Evolutionary conservation across 1,140 invertebrate genomes (phyloP), one percentile per base, ranked within the genome.

Genomic region (Anastrepha ludens): DNA sequence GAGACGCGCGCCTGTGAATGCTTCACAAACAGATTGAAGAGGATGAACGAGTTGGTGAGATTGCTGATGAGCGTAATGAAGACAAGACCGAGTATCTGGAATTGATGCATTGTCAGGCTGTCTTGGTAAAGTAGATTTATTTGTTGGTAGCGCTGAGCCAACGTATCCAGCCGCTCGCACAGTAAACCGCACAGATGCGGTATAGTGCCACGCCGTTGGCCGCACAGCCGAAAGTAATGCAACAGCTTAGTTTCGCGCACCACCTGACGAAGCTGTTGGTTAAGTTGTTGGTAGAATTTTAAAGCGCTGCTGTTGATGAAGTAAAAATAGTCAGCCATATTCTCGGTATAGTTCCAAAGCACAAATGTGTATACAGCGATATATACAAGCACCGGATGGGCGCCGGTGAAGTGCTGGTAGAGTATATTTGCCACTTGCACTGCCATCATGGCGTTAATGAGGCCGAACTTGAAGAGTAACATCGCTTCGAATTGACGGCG

Each of bases 401-500:
- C 62, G 13, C 81, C 86, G 8, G 29, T 60, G 47, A n/a, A 85
- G 67, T 29, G 87, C n/a, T 87, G 65, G 2, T 89, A 89, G 8
- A 90, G 89, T 15, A 92, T 91, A 39, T 90, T 89, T 4, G 87
- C 88, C 70, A 91, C 89, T 86, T 92, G 91, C 44, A 90, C 88
- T n/a, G 89, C 62, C 91, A 92, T 92, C 91, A 92, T 92, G 9
- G 89, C 64, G 11, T 92, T 92, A 62, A 92, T 92, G 11, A 92
- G 74, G 8, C 87, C 88, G 58, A 92, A 92, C 86, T 92, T 92
- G 58, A 91, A 89, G 64, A 92, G 91, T 89, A 92, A 90, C 39
- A 92, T 87, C 1, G 74, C 78, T 62, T 92, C 91, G 13, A 92
- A 92, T 0, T 87, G 87, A 3, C 78, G 78, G 0, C 86, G 65